Base-by-base conservation (phyloP, 2,888 invertebrate genomes). In the Aelia acuminata region DNA sequence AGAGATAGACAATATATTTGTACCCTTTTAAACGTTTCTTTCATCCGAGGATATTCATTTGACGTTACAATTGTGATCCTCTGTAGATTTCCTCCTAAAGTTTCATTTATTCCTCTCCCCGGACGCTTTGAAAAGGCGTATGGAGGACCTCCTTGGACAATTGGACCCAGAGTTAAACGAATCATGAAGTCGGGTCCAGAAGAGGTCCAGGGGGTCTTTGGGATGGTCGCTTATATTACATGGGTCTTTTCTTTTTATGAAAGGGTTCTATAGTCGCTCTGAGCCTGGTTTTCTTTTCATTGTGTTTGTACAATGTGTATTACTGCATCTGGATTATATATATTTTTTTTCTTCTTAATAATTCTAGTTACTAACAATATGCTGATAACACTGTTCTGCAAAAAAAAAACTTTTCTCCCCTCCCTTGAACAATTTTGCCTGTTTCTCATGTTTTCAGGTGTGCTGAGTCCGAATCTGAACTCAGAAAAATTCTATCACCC, bases 1-100 rank as follows among this genome's bases (percentile, higher is more conserved):
- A n/a, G n/a, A n/a, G n/a, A n/a, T n/a, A n/a, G n/a, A 70, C 63
- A 70, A 70, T 70, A 70, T 70, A 70, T 18, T 70, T 70, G 18
- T 35, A 7, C 18, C 31, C 35, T 70, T 70, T 70, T 70, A 35
- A 70, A 70, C 63, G 35, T 70, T 70, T 70, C 63, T 70, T 70
- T 70, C 63, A 70, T 70, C 20, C 31, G 63, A 31, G 35, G 63
- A 70, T 70, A 70, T 70, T 70, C 63, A 70, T 70, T 70, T 35
- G 63, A 70, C 63, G 63, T 70, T 70, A 70, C 63, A 35, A 70
- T 70, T 70, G 63, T 70, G 63, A 70, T 70, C 63, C 35, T 70
- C 26, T 70, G 63, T 35, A 70, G 63, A 35, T 35, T 15, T 5
- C 35, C 35, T 70, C 7, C 63, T 70, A 70, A 70, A 70, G 18